phyloP scores from a whole-genome alignment of 2,113 vertebrate genomes.

The Suncus etruscus region DNA sequence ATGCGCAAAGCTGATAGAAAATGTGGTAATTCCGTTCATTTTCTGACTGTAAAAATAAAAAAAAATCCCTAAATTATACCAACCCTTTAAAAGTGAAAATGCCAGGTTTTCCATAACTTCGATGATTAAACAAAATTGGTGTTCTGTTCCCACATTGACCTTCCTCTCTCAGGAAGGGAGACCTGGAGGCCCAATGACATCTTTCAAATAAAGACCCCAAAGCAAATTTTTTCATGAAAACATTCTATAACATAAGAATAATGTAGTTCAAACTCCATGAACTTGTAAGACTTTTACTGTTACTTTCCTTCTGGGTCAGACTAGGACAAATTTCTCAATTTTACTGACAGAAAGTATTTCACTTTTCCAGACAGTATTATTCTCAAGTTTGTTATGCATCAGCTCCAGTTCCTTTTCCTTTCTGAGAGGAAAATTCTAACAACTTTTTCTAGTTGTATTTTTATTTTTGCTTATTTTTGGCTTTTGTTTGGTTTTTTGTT shows the following conservation, averaged over 20 bases:
- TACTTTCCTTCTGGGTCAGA: too few relatives aligned
- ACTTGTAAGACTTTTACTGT: neutral
- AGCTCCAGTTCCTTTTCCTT: neutral
- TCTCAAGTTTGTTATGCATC: neutral
- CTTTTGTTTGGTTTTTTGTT: too few relatives aligned
- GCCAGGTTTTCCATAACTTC: neutral
- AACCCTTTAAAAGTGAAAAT: neutral
- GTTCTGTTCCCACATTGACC: too few relatives aligned
- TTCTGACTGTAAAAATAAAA: slow-evolving; percentile 90
- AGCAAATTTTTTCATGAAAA: neutral
- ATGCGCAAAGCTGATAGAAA: slow-evolving; percentile 98
- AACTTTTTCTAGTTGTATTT: neutral
- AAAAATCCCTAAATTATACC: neutral
- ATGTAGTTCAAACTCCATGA: neutral
- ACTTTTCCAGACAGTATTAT: neutral
- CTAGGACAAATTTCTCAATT: too few relatives aligned
- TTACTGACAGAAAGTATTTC: too few relatives aligned
- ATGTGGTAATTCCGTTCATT: slow-evolving; percentile 99
- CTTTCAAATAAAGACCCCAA: neutral
- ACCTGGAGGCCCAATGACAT: neutral
- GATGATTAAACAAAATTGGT: neutral
- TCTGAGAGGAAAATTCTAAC: neutral
- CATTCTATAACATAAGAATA: neutral
- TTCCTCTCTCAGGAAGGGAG: neutral
- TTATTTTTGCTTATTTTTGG: too few relatives aligned